Conservation (phyloP, 2,888 invertebrate species). For the Melolontha melolontha region DNA sequence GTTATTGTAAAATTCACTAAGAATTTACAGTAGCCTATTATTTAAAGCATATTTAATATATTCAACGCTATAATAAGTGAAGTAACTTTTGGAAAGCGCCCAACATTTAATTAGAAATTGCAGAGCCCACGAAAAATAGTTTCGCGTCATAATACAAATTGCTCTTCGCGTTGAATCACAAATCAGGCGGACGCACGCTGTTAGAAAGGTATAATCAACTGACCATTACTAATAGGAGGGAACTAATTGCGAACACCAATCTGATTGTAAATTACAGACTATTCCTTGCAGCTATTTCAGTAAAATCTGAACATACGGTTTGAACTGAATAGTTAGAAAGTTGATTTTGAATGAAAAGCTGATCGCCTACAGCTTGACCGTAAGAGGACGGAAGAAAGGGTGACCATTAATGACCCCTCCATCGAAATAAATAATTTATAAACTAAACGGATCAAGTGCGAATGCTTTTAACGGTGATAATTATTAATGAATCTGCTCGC, state of each 20-base stretch:
- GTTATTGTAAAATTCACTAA: too few species aligned
- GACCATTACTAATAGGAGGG: slow-evolving; percentile 50
- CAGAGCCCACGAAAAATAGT: not conserved
- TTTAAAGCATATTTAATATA: too few species aligned
- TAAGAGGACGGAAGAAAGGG: slow-evolving; percentile 49
- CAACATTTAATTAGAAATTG: not conserved
- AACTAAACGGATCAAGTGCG: slow-evolving; percentile 62
- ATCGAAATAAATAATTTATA: slow-evolving; percentile 59
- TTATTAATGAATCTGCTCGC: slow-evolving; percentile 58
- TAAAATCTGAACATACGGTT: slow-evolving; percentile 30
- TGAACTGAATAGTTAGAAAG: slow-evolving; percentile 23
- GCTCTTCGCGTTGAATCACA: slow-evolving; percentile 19
- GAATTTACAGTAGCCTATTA: too few species aligned
- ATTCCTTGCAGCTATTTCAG: slow-evolving; percentile 49
- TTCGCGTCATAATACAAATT: slow-evolving; percentile 19
- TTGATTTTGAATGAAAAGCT: slow-evolving; percentile 25
- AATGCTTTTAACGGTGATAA: slow-evolving; percentile 61
- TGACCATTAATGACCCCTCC: slow-evolving; percentile 53
- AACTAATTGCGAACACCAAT: slow-evolving; percentile 55
- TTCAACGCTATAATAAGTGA: too few species aligned
- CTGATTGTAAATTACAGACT: slow-evolving; percentile 55
- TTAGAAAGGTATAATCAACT: slow-evolving; percentile 34
- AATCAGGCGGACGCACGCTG: slow-evolving; percentile 20
- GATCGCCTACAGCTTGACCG: slow-evolving; percentile 30
- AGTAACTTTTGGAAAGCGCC: too few species aligned